These are phyloP conservation scores for Penaeus monodon DNA, from an alignment of 2,888 invertebrate species.

Conservation along the genomic window DNA sequence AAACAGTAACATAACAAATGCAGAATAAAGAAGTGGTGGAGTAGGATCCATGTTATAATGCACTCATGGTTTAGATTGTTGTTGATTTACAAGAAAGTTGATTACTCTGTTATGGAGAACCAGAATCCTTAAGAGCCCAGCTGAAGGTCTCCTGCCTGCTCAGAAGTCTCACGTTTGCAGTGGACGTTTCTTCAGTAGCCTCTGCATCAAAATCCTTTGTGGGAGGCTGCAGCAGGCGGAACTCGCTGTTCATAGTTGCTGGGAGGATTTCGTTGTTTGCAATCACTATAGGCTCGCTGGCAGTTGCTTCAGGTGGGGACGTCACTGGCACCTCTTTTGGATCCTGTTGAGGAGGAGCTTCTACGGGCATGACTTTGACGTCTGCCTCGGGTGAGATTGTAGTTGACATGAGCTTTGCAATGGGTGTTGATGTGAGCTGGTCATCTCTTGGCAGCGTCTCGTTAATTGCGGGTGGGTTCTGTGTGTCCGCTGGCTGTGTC, in stretches of 20 bases:
- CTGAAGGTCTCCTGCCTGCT: slow-evolving; percentile 62
- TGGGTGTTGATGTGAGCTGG: not conserved
- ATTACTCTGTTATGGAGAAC: not conserved
- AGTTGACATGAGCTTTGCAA: not conserved
- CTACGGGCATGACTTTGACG: slow-evolving; percentile 1
- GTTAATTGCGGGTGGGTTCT: not conserved
- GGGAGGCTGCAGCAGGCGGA: slow-evolving; percentile 34
- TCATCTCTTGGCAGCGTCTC: not conserved
- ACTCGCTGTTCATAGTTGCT: not conserved
- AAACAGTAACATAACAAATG: no score
- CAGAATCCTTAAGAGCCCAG: slow-evolving; percentile 51
- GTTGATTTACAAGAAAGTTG: no score
- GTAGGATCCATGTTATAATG: no score
- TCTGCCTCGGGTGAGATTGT: not conserved
- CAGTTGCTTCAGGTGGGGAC: not conserved
- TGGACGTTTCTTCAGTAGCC: not conserved
- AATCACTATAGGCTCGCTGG: not conserved
- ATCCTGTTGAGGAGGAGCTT: not conserved
- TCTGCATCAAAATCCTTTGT: slow-evolving; percentile 7
- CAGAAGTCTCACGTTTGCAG: slow-evolving; percentile 10
- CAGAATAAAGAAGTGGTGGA: no score
- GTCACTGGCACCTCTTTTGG: slow-evolving; percentile 10
- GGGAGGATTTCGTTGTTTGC: slow-evolving; percentile 44
- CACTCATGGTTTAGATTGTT: no score
- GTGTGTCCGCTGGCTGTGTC: not conserved